A percentile compares a stretch with the other conserved stretches of the same genome.
These are phyloP conservation scores for Epinephelus lanceolatus DNA, from an alignment of 2,113 vertebrate species.

Conservation along the genomic window DNA sequence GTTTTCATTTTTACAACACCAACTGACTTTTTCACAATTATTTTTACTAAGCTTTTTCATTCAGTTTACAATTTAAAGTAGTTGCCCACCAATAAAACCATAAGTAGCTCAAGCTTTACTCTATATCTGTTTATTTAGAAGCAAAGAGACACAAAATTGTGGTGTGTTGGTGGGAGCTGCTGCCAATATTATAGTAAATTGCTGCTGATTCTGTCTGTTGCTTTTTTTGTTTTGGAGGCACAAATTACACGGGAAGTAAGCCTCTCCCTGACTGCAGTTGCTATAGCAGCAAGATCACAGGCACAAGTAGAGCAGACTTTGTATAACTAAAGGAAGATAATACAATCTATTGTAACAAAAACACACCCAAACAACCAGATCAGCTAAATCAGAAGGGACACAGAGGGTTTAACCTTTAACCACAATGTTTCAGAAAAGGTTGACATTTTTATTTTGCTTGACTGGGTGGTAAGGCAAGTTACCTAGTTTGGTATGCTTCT, in stretches of 20 bases:
- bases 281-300: slow-evolving; percentile 59
- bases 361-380: not conserved
- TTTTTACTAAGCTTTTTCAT: not conserved
- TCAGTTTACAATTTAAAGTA: not conserved
- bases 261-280: slow-evolving; percentile 33
- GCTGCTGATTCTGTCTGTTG: slow-evolving; percentile 25
- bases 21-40: not conserved
- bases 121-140: not conserved
- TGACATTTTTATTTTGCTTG: not conserved
- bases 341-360: not conserved
- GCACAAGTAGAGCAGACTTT: slow-evolving; percentile 16
- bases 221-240: slow-evolving; percentile 46
- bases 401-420: not conserved
- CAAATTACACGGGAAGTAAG: slow-evolving; percentile 29
- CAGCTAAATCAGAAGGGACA: not conserved
- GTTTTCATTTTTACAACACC: slow-evolving; percentile 1
- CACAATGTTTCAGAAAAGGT: not conserved
- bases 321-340: not conserved
- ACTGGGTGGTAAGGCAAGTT: not conserved
- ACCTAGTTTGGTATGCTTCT: not conserved
- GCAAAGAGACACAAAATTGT: not conserved
- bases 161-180: not conserved
- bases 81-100: too few relatives aligned
- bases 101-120: not conserved
- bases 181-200: slow-evolving; percentile 36